Percentiles rank a stretch among this genome's conserved stretches.
phyloP scores from a whole-genome alignment of 2,797 vertebrate genomes.

The Lepidocolaptes lacrymiger region DNA sequence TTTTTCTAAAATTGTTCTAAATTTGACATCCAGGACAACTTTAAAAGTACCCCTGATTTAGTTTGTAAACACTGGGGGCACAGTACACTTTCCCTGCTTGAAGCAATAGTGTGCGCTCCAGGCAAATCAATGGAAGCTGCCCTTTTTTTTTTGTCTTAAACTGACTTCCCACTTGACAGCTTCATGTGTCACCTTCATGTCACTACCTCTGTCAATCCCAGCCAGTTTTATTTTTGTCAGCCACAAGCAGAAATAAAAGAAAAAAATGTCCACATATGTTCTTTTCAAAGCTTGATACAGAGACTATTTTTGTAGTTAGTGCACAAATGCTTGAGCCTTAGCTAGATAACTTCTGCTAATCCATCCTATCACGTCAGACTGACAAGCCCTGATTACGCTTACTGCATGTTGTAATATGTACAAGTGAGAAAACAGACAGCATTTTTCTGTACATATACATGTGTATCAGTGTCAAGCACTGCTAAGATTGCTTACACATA shows the following conservation, averaged over 20 bases:
- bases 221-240: slow-evolving; percentile 21
- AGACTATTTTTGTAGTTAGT: neutral
- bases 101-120: neutral
- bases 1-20: neutral
- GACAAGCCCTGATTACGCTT: neutral
- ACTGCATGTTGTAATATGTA: neutral
- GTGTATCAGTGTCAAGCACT: neutral
- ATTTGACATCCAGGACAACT: neutral
- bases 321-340: neutral
- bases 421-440: neutral
- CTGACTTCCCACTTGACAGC: slow-evolving; percentile 49
- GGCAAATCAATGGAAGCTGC: neutral
- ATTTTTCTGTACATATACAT: neutral
- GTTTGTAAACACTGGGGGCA: neutral
- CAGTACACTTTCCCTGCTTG: neutral
- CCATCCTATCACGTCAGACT: neutral
- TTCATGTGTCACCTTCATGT: slow-evolving; percentile 8
- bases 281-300: slow-evolving; percentile 19
- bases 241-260: slow-evolving; percentile 29
- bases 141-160: slow-evolving; percentile 28
- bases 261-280: slow-evolving; percentile 18
- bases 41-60: neutral
- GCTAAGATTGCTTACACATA: neutral
- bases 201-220: slow-evolving; percentile 30
- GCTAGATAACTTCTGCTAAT: neutral